Evolutionary conservation across 2,797 vertebrate species (phyloP).

Genomic region (Pterois miles): DNA sequence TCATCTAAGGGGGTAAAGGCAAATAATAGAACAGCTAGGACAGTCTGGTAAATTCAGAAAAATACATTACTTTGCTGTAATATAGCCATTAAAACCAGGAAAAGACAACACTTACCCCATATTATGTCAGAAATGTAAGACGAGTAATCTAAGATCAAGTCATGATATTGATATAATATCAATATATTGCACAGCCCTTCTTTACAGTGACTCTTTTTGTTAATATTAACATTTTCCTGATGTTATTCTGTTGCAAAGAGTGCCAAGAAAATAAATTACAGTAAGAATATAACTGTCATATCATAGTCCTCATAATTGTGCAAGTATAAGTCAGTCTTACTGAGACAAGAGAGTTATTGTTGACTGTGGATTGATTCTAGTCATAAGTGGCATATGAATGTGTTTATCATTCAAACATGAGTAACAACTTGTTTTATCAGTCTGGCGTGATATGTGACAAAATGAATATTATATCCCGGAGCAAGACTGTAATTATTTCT

Average conservation of each 20-base stretch:
- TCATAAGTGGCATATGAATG: not conserved
- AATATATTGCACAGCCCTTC: too few relatives aligned
- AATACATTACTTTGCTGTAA: too few relatives aligned
- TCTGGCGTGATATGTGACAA: not conserved
- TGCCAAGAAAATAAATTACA: not conserved
- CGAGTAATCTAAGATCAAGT: too few relatives aligned
- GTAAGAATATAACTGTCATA: not conserved
- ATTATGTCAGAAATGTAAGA: too few relatives aligned
- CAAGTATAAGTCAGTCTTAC: not conserved
- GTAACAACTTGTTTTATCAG: not conserved
- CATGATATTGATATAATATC: too few relatives aligned
- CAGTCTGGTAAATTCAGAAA: accelerated
- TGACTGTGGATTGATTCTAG: not conserved
- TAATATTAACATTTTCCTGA: not conserved
- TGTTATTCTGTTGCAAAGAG: not conserved
- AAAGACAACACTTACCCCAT: too few relatives aligned
- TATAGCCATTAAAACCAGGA: too few relatives aligned
- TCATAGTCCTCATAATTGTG: not conserved
- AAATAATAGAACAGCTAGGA: accelerated
- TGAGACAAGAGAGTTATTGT: not conserved
- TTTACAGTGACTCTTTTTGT: not conserved
- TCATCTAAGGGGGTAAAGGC: too few relatives aligned
- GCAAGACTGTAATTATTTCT: not conserved
- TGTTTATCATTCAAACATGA: not conserved
- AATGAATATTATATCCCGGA: not conserved